A percentile compares a stretch with the other conserved stretches of the same genome.
These are phyloP conservation scores for Ctenosaura bakeri DNA, from an alignment of 2,797 vertebrate genomes.

Conservation along the genomic window DNA sequence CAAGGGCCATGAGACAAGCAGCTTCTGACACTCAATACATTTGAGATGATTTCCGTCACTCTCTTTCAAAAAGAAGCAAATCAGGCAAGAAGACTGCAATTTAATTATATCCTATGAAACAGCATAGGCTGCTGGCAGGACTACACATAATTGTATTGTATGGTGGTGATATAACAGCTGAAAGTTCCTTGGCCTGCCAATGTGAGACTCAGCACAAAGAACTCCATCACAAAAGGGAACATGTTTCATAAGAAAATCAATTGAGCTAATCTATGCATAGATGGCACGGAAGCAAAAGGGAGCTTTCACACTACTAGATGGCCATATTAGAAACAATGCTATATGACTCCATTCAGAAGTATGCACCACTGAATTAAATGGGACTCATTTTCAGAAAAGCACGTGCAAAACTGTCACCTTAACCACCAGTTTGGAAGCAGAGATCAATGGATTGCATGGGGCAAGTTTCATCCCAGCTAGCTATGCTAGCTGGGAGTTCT, in stretches of 20 bases:
- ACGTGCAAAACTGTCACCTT: background rate
- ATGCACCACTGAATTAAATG: too few relatives aligned
- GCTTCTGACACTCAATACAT: background rate
- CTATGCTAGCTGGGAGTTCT: too few relatives aligned
- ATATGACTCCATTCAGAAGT: background rate
- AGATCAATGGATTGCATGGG: background rate
- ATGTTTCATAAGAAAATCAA: slow-evolving; percentile 31
- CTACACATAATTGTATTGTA: background rate
- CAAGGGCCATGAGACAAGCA: background rate
- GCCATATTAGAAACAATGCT: slow-evolving; percentile 2
- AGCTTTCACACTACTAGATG: background rate
- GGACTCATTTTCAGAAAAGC: background rate
- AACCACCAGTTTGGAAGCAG: background rate
- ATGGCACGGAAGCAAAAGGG: slow-evolving; percentile 1
- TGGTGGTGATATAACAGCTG: background rate
- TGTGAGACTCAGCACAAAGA: slow-evolving; percentile 21
- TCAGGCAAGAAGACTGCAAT: slow-evolving; percentile 7
- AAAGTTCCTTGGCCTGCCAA: slow-evolving; percentile 10
- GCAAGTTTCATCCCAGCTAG: background rate
- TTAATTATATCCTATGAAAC: slow-evolving; percentile 16
- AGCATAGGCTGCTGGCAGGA: slow-evolving; percentile 1
- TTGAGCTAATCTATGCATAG: slow-evolving; percentile 23
- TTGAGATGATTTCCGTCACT: background rate
- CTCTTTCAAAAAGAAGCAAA: slow-evolving; percentile 20
- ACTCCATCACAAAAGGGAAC: background rate